phyloP scores from a whole-genome alignment of 2,888 invertebrate species.

The Ametastegia equiseti region DNA sequence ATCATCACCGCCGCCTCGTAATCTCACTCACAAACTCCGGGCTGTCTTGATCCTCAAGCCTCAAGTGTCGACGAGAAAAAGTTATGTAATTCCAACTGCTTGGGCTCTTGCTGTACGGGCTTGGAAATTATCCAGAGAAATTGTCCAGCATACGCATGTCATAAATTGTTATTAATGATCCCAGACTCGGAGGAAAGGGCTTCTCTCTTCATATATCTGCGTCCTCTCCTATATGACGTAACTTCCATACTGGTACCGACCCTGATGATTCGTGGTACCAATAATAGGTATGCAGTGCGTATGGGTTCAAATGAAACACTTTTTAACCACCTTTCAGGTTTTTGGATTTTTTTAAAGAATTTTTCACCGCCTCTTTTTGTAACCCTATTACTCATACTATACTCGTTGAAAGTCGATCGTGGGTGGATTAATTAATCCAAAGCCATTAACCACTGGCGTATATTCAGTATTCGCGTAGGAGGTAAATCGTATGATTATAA shows the following conservation, averaged over 20 bases:
- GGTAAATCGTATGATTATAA: background rate
- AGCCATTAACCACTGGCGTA: background rate
- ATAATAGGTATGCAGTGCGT: too few relatives aligned
- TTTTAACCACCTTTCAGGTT: too few relatives aligned
- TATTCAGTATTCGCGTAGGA: background rate
- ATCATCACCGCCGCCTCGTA: constrained; percentile 8
- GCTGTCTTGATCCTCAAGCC: background rate
- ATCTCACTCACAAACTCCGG: background rate
- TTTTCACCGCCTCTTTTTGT: too few relatives aligned
- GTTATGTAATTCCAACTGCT: background rate
- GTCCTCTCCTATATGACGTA: background rate
- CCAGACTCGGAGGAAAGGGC: background rate
- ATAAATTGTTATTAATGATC: constrained; percentile 35
- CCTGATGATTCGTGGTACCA: background rate
- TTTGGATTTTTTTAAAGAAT: too few relatives aligned
- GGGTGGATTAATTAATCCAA: background rate
- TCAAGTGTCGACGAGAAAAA: background rate
- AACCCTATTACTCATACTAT: too few relatives aligned
- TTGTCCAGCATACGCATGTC: background rate
- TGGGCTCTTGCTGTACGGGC: too few relatives aligned
- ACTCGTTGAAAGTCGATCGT: background rate
- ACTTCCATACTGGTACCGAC: background rate
- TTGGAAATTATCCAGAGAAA: constrained; percentile 4
- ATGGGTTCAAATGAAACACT: too few relatives aligned
- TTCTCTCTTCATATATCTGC: background rate